Conservation (phyloP, 2,888 invertebrate species). For the Camptogramma bilineatum region DNA sequence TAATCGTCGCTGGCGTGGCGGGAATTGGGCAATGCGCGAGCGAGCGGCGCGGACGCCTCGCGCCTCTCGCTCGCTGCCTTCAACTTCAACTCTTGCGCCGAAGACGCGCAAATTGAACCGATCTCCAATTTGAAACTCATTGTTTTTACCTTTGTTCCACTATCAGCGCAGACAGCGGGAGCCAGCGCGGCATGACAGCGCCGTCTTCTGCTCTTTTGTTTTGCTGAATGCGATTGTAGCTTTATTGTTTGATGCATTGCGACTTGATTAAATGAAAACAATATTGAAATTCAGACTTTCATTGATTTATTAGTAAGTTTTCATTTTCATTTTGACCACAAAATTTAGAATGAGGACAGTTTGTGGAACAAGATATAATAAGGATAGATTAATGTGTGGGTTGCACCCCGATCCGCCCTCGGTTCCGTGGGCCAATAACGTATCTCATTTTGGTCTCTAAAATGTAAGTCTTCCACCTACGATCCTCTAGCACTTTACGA, state of each 20-base stretch:
- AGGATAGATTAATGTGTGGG: slow-evolving; percentile 41
- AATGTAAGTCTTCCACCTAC: slow-evolving; percentile 46
- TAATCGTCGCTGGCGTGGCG: slow-evolving; percentile 66
- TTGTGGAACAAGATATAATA: not conserved
- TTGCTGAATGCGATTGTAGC: slow-evolving; percentile 53
- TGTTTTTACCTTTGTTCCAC: slow-evolving; percentile 55
- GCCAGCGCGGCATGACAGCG: slow-evolving; percentile 37
- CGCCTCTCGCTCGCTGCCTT: slow-evolving; percentile 53
- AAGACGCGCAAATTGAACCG: slow-evolving; percentile 62
- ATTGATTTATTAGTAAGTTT: slow-evolving; percentile 8
- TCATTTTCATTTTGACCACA: not conserved
- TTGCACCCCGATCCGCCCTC: slow-evolving; percentile 59
- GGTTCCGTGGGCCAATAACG: slow-evolving; percentile 56
- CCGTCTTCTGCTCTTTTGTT: slow-evolving; percentile 39
- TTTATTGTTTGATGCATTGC: slow-evolving; percentile 38
- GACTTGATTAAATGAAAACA: slow-evolving; percentile 35
- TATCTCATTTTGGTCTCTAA: slow-evolving; percentile 50
- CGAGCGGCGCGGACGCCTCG: slow-evolving; percentile 62
- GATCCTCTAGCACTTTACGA: not conserved
- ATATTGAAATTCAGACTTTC: slow-evolving; percentile 6
- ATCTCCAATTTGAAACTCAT: slow-evolving; percentile 57
- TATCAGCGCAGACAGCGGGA: slow-evolving; percentile 44
- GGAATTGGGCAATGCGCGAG: slow-evolving; percentile 79
- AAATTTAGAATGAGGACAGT: not conserved
- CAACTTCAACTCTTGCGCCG: slow-evolving; percentile 66